Evolutionary conservation across 2,113 vertebrate species (phyloP).

Genomic region (Bolborhynchus lineola): DNA sequence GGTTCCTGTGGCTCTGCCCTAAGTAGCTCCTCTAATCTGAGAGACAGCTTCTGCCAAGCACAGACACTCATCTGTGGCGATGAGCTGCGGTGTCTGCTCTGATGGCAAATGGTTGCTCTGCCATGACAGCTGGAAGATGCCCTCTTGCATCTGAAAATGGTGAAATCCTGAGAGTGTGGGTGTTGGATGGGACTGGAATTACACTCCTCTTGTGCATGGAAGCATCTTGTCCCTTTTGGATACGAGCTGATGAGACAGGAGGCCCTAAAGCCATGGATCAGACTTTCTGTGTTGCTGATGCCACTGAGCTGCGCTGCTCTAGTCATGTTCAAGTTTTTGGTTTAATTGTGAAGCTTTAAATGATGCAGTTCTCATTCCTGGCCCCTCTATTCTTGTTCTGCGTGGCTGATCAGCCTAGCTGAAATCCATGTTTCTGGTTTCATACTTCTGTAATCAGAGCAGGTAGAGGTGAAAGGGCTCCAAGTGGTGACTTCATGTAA

Average conservation of each 20-base stretch:
- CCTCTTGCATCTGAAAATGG: background rate
- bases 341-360: background rate
- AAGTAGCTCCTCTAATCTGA: background rate
- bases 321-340: background rate
- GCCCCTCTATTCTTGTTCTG: background rate
- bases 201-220: accelerated
- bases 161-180: background rate
- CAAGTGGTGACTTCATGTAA: background rate
- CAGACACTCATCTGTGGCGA: background rate
- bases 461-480: background rate
- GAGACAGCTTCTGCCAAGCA: background rate
- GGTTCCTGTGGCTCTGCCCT: background rate
- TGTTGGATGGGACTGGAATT: background rate
- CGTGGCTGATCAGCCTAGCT: background rate
- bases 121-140: background rate
- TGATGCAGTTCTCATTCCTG: background rate
- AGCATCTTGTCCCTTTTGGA: background rate
- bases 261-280: background rate
- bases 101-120: background rate
- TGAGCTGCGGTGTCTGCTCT: background rate
- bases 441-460: background rate
- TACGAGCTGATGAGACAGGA: background rate
- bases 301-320: accelerated
- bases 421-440: accelerated
- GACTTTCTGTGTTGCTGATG: background rate